A percentile compares a stretch with the other conserved stretches of the same genome.
Evolutionary conservation across 2,888 invertebrate species (phyloP).

Genomic region (Rhaphigaster nebulosa): DNA sequence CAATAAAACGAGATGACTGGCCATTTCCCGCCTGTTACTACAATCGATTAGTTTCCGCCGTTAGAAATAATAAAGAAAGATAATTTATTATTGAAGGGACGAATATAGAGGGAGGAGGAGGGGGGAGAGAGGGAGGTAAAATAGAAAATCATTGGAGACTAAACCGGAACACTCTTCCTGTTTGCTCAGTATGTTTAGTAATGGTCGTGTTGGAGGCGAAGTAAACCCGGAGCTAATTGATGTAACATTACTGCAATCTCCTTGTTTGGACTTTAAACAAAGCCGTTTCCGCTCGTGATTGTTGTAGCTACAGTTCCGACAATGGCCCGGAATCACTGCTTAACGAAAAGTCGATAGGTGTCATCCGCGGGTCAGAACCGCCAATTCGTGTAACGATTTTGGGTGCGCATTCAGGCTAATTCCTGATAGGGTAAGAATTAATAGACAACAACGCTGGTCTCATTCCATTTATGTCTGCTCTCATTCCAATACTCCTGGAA

Average conservation of each 20-base stretch:
- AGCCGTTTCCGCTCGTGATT: not conserved
- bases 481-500: no score
- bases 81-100: not conserved
- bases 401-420: not conserved
- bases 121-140: not conserved
- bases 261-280: slow-evolving; percentile 14
- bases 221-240: not conserved
- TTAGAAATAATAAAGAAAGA: not conserved
- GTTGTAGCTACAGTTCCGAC: not conserved
- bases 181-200: not conserved
- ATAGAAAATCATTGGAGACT: not conserved
- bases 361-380: slow-evolving; percentile 4
- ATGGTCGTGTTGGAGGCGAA: not conserved
- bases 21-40: no score
- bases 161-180: not conserved
- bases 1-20: not conserved
- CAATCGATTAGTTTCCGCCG: not conserved
- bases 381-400: no score
- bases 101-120: no score
- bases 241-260: not conserved
- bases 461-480: no score
- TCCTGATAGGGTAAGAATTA: no score
- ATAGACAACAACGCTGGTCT: no score
- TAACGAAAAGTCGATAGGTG: not conserved
- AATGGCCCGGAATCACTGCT: slow-evolving; percentile 3